Evolutionary conservation across 2,797 vertebrate species (phyloP).

Genomic region (Serranus cabrilla): DNA sequence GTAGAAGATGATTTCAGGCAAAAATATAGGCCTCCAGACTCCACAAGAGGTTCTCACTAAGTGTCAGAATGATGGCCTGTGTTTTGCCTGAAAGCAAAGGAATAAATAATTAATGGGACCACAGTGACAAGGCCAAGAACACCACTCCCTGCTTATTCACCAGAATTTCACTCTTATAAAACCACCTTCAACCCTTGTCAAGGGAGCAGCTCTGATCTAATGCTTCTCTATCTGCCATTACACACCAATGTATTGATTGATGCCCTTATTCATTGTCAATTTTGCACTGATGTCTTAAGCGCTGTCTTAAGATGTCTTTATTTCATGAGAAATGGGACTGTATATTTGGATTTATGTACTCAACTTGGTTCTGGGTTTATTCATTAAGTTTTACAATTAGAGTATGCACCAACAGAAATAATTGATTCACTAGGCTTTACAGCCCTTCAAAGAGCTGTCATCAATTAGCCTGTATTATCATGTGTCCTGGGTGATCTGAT

Average conservation of each 20-base stretch:
- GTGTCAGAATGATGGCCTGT: conserved; percentile 43
- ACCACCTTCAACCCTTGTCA: conserved; percentile 22
- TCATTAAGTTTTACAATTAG: not conserved
- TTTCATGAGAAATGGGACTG: not conserved
- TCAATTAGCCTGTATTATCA: too few relatives aligned
- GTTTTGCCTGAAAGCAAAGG: conserved; percentile 75
- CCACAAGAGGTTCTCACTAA: conserved; percentile 42
- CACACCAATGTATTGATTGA: conserved; percentile 17
- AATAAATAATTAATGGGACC: conserved; percentile 80
- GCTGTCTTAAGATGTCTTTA: too few relatives aligned
- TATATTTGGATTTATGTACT: conserved; percentile 1
- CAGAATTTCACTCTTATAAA: conserved; percentile 51
- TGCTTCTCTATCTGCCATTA: conserved; percentile 6
- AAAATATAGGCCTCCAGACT: conserved; percentile 51
- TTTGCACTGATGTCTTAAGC: not conserved
- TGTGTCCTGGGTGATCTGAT: too few relatives aligned
- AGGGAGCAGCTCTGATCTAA: conserved; percentile 26
- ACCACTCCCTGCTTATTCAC: conserved; percentile 48
- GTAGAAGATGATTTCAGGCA: conserved; percentile 36
- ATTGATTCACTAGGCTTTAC: too few relatives aligned
- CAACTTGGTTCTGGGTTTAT: not conserved
- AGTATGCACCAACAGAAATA: too few relatives aligned
- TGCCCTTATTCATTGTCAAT: not conserved
- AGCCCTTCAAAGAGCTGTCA: too few relatives aligned
- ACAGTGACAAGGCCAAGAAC: conserved; percentile 54